A percentile compares a stretch with the other conserved stretches of the same genome.
These are phyloP conservation scores for Eilema caniola DNA, from an alignment of 2,888 invertebrate species.

Conservation along the genomic window DNA sequence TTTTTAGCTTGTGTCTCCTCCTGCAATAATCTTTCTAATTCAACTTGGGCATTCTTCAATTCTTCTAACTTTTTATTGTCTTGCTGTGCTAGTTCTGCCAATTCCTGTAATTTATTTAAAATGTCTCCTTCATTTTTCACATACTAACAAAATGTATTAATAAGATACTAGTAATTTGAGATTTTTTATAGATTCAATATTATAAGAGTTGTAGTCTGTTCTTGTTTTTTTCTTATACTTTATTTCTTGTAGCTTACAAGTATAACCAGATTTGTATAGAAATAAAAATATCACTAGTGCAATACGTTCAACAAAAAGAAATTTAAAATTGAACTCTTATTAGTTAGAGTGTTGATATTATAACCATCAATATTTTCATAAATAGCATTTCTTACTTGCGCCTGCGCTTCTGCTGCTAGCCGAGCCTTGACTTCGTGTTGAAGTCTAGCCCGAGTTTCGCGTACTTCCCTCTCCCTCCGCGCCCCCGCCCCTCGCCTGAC, in stretches of 20 bases:
- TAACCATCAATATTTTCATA: not conserved
- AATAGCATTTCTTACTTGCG: constrained; percentile 72
- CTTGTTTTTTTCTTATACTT: no score
- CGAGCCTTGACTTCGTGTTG: constrained; percentile 89
- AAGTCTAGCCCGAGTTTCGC: constrained; percentile 88
- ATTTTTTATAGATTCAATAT: no score
- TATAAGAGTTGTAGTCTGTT: no score
- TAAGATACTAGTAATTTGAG: no score
- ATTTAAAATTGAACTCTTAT: no score
- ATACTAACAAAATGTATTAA: no score
- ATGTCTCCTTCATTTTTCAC: not conserved
- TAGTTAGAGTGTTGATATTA: not conserved
- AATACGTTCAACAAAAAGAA: no score
- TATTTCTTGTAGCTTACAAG: no score
- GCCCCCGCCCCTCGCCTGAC: constrained; percentile 85
- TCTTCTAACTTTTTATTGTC: constrained; percentile 92
- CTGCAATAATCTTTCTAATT: constrained; percentile 90
- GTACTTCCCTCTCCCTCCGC: constrained; percentile 85
- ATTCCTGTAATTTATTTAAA: constrained; percentile 74
- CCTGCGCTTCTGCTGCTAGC: constrained; percentile 86
- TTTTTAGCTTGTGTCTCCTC: constrained; percentile 94
- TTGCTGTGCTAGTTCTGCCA: constrained; percentile 90
- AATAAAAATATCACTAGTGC: no score
- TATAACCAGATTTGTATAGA: no score
- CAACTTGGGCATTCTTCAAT: constrained; percentile 89